phyloP scores from a whole-genome alignment of 2,113 vertebrate genomes.

The Merops nubicus region DNA sequence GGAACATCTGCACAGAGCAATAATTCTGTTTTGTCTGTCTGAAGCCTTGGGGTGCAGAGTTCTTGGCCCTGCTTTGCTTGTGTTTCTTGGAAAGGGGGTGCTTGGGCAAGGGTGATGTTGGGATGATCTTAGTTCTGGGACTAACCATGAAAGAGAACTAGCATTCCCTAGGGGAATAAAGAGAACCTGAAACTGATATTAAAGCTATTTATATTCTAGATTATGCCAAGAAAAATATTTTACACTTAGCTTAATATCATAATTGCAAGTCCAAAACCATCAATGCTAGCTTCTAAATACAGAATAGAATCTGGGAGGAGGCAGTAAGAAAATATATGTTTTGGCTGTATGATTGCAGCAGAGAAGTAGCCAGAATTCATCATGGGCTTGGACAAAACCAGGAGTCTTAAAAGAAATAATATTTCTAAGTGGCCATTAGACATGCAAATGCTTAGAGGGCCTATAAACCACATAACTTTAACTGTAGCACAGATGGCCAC shows the following conservation, averaged over 20 bases:
- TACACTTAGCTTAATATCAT: slow-evolving; percentile 47
- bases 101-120: neutral
- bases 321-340: slow-evolving; percentile 60
- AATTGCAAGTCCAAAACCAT: slow-evolving; percentile 55
- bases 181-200: slow-evolving; percentile 30
- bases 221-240: slow-evolving; percentile 62
- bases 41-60: neutral
- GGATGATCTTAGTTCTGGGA: neutral
- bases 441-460: neutral
- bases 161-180: neutral
- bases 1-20: neutral
- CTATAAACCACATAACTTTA: neutral
- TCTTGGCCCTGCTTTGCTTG: neutral
- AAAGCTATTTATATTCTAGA: slow-evolving; percentile 43
- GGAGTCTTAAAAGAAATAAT: slow-evolving; percentile 16
- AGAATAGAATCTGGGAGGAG: slow-evolving; percentile 65
- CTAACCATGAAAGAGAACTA: neutral
- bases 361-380: slow-evolving; percentile 27
- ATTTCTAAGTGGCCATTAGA: slow-evolving; percentile 2
- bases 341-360: slow-evolving; percentile 61
- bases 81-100: neutral
- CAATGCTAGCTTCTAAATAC: slow-evolving; percentile 65
- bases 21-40: neutral
- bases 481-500: neutral
- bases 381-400: slow-evolving; percentile 39